Base-by-base conservation (phyloP, 2,113 vertebrate species). In the Notarius lentiginosus region DNA sequence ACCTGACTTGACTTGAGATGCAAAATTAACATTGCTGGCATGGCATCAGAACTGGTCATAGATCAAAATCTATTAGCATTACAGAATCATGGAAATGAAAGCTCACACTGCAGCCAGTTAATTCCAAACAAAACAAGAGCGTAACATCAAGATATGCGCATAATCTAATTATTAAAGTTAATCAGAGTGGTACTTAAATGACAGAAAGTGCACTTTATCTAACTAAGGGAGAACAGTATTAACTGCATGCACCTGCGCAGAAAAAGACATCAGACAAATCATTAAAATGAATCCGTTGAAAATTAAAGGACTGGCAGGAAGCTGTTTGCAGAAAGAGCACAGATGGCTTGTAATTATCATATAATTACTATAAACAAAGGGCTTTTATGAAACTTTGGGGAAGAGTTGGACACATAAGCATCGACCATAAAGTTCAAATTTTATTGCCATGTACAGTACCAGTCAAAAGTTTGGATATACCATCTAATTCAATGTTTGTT, bases 11-110 rank as follows among this genome's bases (percentile, higher is more conserved):
- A 41, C 41, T 41, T 41, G 41, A 86, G 53, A 86, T 49, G 51
- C 66, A 68, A 41, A 68, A 87, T 87, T 12, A 76, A 51, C 76
- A 60, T 15, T 11, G 41, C 56, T 87, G 66, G 73, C 84, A 73
- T 84, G 66, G 61, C 56, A 85, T 70, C 51, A 30, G 53, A 61
- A 66, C 77, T 82, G 55, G 79, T 86, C 79, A 82, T 79, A 73
- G 17, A 81, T 58, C 15, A 47, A 34, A 84, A 68, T 82, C 76
- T 84, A 89, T 89, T 84, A 84, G 66, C 49, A 49, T 70, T 66
- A 81, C 79, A 80, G 49, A 70, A 53, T 18, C 76, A 58, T 80
- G 84, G 49, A 80, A 89, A 84, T 84, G 30, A 79, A 81, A 84
- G 72, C 27, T 65, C 30, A 72, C 63, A 80, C 73, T 70, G 55